phyloP scores from a whole-genome alignment of 1,140 invertebrate genomes.

The Belonocnema kinseyi region DNA sequence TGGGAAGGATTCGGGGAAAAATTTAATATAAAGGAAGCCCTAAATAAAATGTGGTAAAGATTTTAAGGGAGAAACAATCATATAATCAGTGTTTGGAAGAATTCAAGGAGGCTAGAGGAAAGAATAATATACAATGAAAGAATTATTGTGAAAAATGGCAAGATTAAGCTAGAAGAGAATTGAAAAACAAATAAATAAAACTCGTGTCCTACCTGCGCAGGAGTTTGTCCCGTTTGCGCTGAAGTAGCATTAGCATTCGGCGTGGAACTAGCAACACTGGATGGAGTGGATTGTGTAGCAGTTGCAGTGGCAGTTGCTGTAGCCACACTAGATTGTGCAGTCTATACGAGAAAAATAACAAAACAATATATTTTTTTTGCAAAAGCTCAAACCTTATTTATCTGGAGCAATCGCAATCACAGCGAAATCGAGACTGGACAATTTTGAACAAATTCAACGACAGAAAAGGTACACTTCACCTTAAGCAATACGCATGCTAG shows the following conservation, averaged over 20 bases:
- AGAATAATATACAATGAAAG: no score
- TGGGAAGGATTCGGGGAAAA: no score
- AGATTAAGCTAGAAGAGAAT: no score
- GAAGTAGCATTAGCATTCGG: constrained; percentile 60
- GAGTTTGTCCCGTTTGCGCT: constrained; percentile 62
- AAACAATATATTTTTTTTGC: not conserved
- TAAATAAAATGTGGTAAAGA: no score
- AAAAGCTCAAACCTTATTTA: not conserved
- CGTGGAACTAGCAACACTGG: constrained; percentile 53
- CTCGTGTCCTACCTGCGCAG: constrained; percentile 60
- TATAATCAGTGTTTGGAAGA: no score
- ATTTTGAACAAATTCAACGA: not conserved
- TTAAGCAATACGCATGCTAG: constrained; percentile 22
- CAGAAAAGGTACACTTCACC: constrained; percentile 4
- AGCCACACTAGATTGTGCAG: constrained; percentile 46
- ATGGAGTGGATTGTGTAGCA: constrained; percentile 63
- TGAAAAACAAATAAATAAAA: no score
- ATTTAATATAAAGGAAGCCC: no score
- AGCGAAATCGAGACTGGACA: not conserved
- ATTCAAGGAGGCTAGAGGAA: no score
- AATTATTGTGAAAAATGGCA: no score
- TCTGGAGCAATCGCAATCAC: not conserved
- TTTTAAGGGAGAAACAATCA: no score
- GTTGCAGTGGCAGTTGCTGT: constrained; percentile 56
- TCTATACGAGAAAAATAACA: not conserved